Evolutionary conservation across 2,113 vertebrate genomes (phyloP).

Genomic region (Orthonyx spaldingii): DNA sequence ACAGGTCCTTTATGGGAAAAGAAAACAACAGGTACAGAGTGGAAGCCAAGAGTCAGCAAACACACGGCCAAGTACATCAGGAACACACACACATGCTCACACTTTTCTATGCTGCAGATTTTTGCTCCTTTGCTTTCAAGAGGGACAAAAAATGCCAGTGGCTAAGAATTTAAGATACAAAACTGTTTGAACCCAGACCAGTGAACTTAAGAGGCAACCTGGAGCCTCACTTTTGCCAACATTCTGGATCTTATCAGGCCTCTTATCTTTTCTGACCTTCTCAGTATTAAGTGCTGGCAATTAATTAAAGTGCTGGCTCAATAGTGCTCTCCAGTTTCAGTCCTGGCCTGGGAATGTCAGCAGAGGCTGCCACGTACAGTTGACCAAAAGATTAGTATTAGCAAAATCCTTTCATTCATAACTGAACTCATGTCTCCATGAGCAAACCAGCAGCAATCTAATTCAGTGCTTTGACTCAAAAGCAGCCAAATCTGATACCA

Average conservation of each 20-base stretch:
- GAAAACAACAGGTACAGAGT: not conserved
- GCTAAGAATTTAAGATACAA: not conserved
- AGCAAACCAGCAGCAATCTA: not conserved
- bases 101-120: not conserved
- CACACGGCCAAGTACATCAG: not conserved
- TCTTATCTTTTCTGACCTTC: not conserved
- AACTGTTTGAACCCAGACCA: not conserved
- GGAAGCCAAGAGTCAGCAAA: not conserved
- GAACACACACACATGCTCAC: not conserved
- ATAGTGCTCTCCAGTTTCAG: not conserved
- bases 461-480: not conserved
- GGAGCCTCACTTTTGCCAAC: not conserved
- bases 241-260: not conserved
- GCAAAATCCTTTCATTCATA: not conserved
- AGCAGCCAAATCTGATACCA: not conserved
- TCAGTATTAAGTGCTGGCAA: not conserved
- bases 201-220: not conserved
- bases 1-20: constrained; percentile 80
- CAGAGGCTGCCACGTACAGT: not conserved
- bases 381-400: not conserved
- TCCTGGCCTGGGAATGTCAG: not conserved
- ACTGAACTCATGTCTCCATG: not conserved
- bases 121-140: not conserved
- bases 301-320: not conserved
- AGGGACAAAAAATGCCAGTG: not conserved